Evolutionary conservation across 2,888 invertebrate genomes (phyloP).

Genomic region (Macroteleia sp.): DNA sequence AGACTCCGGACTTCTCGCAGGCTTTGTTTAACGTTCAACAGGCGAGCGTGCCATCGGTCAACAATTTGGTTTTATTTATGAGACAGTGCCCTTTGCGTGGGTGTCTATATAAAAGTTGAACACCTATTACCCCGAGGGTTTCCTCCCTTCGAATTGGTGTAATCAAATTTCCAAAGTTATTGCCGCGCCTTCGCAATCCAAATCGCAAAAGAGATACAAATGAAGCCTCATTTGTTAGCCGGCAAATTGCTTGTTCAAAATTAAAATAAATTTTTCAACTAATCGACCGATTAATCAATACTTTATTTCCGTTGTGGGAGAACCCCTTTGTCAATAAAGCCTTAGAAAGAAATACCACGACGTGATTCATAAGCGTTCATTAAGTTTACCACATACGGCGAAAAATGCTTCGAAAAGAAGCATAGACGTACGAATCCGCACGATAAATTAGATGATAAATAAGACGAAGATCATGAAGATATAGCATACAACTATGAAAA

Average conservation of each 20-base stretch:
- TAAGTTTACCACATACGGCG: slow-evolving; percentile 51
- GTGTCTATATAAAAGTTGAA: slow-evolving; percentile 78
- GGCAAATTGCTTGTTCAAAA: slow-evolving; percentile 40
- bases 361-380: slow-evolving; percentile 31
- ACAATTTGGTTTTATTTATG: slow-evolving; percentile 82
- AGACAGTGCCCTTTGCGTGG: slow-evolving; percentile 73
- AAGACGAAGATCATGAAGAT: slow-evolving; percentile 62
- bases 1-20: slow-evolving; percentile 73
- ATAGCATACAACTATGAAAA: slow-evolving; percentile 68
- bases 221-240: slow-evolving; percentile 47
- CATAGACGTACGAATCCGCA: slow-evolving; percentile 24
- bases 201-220: slow-evolving; percentile 45
- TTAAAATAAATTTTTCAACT: slow-evolving; percentile 39
- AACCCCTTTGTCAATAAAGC: slow-evolving; percentile 26
- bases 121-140: slow-evolving; percentile 77
- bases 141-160: slow-evolving; percentile 72
- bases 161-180: slow-evolving; percentile 82
- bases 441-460: slow-evolving; percentile 58
- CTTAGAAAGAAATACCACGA: slow-evolving; percentile 8
- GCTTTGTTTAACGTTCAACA: slow-evolving; percentile 77
- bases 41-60: slow-evolving; percentile 73
- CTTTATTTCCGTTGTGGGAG: slow-evolving; percentile 5
- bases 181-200: slow-evolving; percentile 68
- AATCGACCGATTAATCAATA: slow-evolving; percentile 53
- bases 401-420: slow-evolving; percentile 31